Evolutionary conservation across 2,888 invertebrate species (phyloP).

Genomic region (Ophion ellenae): DNA sequence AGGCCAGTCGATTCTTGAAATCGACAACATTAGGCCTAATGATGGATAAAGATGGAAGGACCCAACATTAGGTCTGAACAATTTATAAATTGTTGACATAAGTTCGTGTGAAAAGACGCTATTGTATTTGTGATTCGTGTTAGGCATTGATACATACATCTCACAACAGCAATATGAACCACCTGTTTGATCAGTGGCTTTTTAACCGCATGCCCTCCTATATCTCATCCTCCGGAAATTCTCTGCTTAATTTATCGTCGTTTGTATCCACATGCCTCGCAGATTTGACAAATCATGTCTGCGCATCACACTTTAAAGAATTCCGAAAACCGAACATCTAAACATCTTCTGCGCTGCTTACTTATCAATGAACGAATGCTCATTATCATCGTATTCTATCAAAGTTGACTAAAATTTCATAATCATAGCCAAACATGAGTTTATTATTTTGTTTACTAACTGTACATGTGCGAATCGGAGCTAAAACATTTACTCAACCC

Average conservation of each 20-base stretch:
- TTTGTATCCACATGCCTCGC: no score
- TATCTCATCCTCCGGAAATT: neutral
- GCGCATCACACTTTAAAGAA: neutral
- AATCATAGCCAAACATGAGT: neutral
- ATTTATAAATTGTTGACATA: neutral
- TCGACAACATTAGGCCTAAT: neutral
- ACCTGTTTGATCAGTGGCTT: conserved; percentile 52
- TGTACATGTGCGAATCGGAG: neutral
- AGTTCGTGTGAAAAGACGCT: neutral
- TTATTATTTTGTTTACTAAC: neutral
- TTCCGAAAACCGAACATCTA: neutral
- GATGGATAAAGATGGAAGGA: no score
- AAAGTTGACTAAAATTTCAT: no score
- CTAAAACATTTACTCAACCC: neutral
- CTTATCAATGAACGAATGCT: neutral
- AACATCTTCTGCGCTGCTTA: neutral
- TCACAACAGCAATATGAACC: conserved; percentile 20
- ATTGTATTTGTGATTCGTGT: neutral
- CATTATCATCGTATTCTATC: neutral
- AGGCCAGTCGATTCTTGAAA: neutral
- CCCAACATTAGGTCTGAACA: no score
- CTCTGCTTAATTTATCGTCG: neutral
- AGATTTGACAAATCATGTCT: no score
- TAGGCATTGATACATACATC: conserved; percentile 5
- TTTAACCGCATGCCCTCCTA: conserved; percentile 11